Evolutionary conservation across 2,888 invertebrate species (phyloP).

Genomic region (Zeuzera pyrina): DNA sequence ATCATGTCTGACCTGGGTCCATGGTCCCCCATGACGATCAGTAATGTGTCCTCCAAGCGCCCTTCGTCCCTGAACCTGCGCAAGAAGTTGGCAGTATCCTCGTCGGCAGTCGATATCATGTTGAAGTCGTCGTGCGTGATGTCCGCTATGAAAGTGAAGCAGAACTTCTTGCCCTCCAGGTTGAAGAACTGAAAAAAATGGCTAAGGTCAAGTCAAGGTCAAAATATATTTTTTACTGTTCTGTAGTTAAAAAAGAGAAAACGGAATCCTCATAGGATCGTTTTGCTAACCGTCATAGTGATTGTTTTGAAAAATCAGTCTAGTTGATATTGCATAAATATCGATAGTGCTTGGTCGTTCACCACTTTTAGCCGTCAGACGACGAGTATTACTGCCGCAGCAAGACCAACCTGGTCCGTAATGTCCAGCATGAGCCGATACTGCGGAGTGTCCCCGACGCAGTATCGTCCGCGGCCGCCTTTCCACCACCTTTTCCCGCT

Average conservation of each 20-base stretch:
- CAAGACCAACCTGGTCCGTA: slow-evolving; percentile 75
- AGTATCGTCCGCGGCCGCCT: slow-evolving; percentile 15
- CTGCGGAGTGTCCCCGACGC: slow-evolving; percentile 77
- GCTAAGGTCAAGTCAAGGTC: too few species aligned
- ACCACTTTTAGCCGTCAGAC: too few species aligned
- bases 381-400: too few species aligned
- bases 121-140: slow-evolving; percentile 9
- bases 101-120: slow-evolving; percentile 6
- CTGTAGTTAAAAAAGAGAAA: too few species aligned
- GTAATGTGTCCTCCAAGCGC: slow-evolving; percentile 6
- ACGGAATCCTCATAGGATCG: too few species aligned
- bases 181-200: slow-evolving; percentile 8
- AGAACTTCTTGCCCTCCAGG: slow-evolving; percentile 6
- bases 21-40: slow-evolving; percentile 14
- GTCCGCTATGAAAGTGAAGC: slow-evolving; percentile 7
- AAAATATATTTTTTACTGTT: too few species aligned
- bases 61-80: background rate
- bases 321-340: too few species aligned
- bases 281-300: too few species aligned
- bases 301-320: too few species aligned
- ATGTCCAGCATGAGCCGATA: slow-evolving; percentile 77
- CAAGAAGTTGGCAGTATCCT: slow-evolving; percentile 7
- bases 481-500: slow-evolving; percentile 26
- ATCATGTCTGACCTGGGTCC: slow-evolving; percentile 9
- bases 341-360: too few species aligned